Base-by-base conservation (phyloP, 2,797 vertebrate genomes). In the Tenualosa ilisha region DNA sequence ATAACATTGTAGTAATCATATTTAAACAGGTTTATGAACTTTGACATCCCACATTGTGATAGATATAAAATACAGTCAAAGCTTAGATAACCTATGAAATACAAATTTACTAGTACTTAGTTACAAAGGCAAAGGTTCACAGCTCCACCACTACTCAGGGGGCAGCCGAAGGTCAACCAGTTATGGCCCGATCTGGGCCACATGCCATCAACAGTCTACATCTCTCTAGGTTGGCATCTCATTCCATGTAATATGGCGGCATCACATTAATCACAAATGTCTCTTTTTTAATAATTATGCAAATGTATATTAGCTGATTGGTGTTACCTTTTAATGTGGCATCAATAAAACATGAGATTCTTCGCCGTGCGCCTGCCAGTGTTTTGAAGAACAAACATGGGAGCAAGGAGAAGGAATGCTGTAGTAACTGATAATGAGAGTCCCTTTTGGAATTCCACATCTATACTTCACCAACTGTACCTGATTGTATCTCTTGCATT, bases 221-320 rank as follows among this genome's bases (percentile, higher is more conserved):
- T 46, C 72, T 79, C 72, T 72, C 31, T 40, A 31, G 68, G 88
- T 90, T 91, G 87, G 86, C 86, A 85, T 84, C 54, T 90, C 91
- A 85, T 93, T 90, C 89, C 92, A 90, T 92, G 91, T 94, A 94
- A 93, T 91, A 93, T 91, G 89, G 88, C 91, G 91, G 91, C 88
- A 93, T 94, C 91, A 91, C 93, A 96, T 96, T 96, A 95, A 96
- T 96, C 94, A 95, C 92, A 93, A 93, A 93, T 93, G 93, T 95
- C 94, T 91, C 90, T 84, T 91, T 96, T 95, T 96, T 95, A 96
- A 96, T 96, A 95, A 95, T 95, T 94, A 95, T 96, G 93, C 93
- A 95, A 95, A 95, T 96, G 88, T 86, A 88, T 89, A 93, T 94
- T 93, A 93, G 91, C 93, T 91, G 94, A 95, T 95, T 95, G 93